A percentile compares a stretch with the other conserved stretches of the same genome.
phyloP scores from a whole-genome alignment of 2,113 vertebrate genomes.

The Natator depressus region DNA sequence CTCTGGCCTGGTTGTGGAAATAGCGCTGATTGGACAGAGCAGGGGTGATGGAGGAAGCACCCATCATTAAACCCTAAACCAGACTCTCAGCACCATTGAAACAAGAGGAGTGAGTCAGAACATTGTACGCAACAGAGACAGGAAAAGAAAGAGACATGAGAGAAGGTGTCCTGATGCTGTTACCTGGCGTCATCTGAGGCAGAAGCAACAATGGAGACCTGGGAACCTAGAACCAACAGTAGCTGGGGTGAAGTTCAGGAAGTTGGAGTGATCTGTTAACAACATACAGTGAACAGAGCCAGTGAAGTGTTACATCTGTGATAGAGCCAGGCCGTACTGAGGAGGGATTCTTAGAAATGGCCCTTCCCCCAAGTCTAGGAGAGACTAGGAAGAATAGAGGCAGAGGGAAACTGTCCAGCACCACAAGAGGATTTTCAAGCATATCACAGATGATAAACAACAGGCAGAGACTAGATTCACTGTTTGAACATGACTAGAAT shows the following conservation, averaged over 20 bases:
- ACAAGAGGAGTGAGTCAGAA: neutral
- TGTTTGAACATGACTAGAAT: no score
- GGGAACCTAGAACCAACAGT: neutral
- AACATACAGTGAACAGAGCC: fast-evolving
- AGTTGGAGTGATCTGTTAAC: fast-evolving
- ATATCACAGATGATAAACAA: neutral
- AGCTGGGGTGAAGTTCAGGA: neutral
- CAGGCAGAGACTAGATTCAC: neutral
- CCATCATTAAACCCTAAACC: neutral
- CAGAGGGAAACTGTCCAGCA: neutral
- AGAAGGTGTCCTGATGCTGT: neutral
- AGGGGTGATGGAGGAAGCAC: neutral
- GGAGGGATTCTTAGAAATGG: neutral
- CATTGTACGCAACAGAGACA: neutral
- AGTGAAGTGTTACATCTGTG: neutral
- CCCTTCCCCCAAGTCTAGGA: neutral
- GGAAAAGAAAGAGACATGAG: neutral
- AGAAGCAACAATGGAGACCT: neutral
- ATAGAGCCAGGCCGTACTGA: neutral
- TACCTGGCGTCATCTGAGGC: fast-evolving
- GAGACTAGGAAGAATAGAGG: neutral
- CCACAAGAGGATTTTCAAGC: neutral
- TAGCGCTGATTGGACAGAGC: neutral
- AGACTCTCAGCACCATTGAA: neutral
- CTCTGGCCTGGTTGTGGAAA: neutral